Evolutionary conservation across 2,113 vertebrate genomes (phyloP).

Genomic region (mouse (Mus musculus)): GRCm39 chr6:81438501-81439000

Average conservation of each 20-base stretch:
- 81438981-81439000: constrained; percentile 79
- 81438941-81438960: constrained; percentile 69
- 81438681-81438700: not conserved
- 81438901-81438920: constrained; percentile 74
- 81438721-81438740: constrained; percentile 4
- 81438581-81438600: not conserved
- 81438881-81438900: constrained; percentile 31
- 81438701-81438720: not conserved
- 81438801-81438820: not conserved
- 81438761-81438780: constrained; percentile 31
- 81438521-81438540: constrained; percentile 26
- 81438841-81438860: constrained; percentile 62
- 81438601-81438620: not conserved
- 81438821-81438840: constrained; percentile 28
- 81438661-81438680: not conserved
- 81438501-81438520: not conserved
- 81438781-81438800: constrained; percentile 23
- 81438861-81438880: constrained; percentile 48
- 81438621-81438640: not conserved
- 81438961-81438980: constrained; percentile 72
- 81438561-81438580: not conserved
- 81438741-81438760: not conserved
- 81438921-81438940: constrained; percentile 73
- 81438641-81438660: not conserved
- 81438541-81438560: not conserved